phyloP scores from a whole-genome alignment of 2,888 invertebrate species.

The Gymnosoma rotundatum region DNA sequence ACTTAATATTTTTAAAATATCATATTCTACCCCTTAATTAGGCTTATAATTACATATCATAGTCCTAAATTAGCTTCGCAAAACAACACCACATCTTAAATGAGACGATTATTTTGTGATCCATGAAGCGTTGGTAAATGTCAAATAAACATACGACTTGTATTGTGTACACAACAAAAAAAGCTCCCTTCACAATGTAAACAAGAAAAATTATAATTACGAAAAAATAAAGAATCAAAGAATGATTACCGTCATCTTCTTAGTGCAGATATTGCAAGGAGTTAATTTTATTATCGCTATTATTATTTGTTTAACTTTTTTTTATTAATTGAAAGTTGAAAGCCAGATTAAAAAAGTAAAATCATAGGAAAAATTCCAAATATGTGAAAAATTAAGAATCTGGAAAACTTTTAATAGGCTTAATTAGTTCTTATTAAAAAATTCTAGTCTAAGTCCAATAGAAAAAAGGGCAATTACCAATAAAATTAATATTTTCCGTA shows the following conservation, averaged over 20 bases:
- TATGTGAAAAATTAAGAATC: too few relatives aligned
- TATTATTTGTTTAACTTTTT: background rate
- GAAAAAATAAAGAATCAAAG: conserved; percentile 14
- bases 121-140: conserved; percentile 64
- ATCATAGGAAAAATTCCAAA: too few relatives aligned
- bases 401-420: too few relatives aligned
- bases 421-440: too few relatives aligned
- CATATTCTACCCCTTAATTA: conserved; percentile 60
- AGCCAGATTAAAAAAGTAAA: too few relatives aligned
- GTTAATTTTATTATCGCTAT: conserved; percentile 3
- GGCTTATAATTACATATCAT: conserved; percentile 68
- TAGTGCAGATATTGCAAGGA: conserved; percentile 2
- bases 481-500: too few relatives aligned
- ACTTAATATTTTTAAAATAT: background rate
- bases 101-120: conserved; percentile 57
- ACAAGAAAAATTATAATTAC: conserved; percentile 1
- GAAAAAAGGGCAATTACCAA: too few relatives aligned
- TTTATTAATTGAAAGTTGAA: too few relatives aligned
- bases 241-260: conserved; percentile 14
- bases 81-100: conserved; percentile 44
- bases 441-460: too few relatives aligned
- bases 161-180: conserved; percentile 15
- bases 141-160: conserved; percentile 56
- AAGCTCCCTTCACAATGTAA: background rate
- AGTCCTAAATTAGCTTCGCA: conserved; percentile 68